Percentiles rank a stretch among this genome's conserved stretches.
These are phyloP conservation scores for Distichodus sexfasciatus DNA, from an alignment of 2,797 vertebrate genomes.

Conservation along the genomic window DNA sequence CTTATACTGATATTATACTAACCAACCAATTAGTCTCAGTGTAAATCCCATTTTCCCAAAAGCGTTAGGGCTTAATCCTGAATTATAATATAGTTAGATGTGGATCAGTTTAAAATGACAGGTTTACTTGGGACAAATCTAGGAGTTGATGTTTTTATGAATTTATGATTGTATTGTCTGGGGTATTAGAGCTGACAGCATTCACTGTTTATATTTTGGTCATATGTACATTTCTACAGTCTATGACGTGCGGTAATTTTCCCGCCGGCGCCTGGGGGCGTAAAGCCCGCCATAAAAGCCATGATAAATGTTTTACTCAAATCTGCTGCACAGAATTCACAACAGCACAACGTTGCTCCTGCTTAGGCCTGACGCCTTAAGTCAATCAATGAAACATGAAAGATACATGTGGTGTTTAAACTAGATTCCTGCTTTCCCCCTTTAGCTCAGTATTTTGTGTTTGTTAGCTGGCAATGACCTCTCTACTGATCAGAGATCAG, in stretches of 20 bases:
- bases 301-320: conserved; percentile 7
- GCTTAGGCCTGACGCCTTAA: not conserved
- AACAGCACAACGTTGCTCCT: not conserved
- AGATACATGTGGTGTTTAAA: not conserved
- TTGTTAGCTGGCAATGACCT: not conserved
- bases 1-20: no score
- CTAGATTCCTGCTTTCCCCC: not conserved
- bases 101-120: no score
- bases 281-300: not conserved
- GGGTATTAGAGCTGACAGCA: not conserved
- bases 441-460: not conserved
- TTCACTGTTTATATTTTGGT: not conserved
- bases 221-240: not conserved
- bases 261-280: not conserved
- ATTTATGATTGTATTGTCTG: no score
- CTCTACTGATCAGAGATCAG: not conserved
- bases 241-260: not conserved
- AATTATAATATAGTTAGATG: no score
- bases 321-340: not conserved
- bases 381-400: not conserved
- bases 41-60: no score
- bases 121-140: no score
- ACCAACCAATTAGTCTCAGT: no score
- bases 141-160: no score
- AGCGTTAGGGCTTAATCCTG: no score